phyloP scores from a whole-genome alignment of 2,888 invertebrate genomes.

The Eupithecia insigniata region DNA sequence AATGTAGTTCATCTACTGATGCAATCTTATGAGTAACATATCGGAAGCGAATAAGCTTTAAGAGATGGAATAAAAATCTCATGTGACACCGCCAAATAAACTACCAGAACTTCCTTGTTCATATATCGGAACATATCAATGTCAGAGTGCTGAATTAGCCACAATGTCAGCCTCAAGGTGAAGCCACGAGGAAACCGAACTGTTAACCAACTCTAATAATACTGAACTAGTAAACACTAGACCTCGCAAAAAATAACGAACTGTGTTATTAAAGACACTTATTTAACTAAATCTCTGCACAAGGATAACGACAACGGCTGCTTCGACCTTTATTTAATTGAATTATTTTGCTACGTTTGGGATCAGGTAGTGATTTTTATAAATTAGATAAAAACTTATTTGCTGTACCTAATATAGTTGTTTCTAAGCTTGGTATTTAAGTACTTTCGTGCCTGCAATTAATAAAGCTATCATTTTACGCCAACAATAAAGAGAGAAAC shows the following conservation, averaged over 20 bases:
- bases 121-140: slow-evolving; percentile 78
- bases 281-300: slow-evolving; percentile 28
- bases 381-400: background rate
- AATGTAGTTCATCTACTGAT: too few species aligned
- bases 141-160: slow-evolving; percentile 76
- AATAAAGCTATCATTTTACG: background rate
- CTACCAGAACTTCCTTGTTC: slow-evolving; percentile 73
- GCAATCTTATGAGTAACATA: background rate
- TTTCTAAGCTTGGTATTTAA: background rate
- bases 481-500: slow-evolving; percentile 16
- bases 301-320: slow-evolving; percentile 29
- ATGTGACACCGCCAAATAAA: slow-evolving; percentile 57
- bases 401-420: background rate
- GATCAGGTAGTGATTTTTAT: background rate
- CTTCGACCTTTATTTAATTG: slow-evolving; percentile 1
- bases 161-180: slow-evolving; percentile 77
- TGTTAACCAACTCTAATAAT: slow-evolving; percentile 52
- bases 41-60: background rate
- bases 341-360: background rate
- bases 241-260: slow-evolving; percentile 45
- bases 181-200: slow-evolving; percentile 65
- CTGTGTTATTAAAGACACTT: slow-evolving; percentile 31
- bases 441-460: background rate
- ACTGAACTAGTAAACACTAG: slow-evolving; percentile 50
- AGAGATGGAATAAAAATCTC: slow-evolving; percentile 39